Base-by-base conservation (phyloP, 2,113 vertebrate species). In the Xenus cinereus region DNA sequence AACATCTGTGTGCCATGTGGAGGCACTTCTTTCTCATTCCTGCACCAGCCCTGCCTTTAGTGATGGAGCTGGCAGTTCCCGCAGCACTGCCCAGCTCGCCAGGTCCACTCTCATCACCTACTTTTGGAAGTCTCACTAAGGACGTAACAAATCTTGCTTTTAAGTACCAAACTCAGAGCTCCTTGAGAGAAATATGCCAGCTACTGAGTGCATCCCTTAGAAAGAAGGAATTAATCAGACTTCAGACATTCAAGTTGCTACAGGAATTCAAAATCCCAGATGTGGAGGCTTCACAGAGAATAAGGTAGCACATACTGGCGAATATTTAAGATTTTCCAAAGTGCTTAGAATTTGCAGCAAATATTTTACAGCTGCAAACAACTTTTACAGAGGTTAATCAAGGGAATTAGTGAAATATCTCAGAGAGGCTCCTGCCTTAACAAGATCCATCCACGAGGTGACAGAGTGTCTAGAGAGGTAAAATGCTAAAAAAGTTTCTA, bases 131-230 rank as follows among this genome's bases (percentile, higher is more conserved):
- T 11, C 20, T 48, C 43, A 5, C 41, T n/a, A 27, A 59, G 3
- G 3, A 50, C 0, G 0, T 2, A 15, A 24, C 24, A 30, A 59
- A 2, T 51, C 43, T 59, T 5, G 2, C 1, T 45, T 48, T 24
- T 13, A 43, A 35, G 11, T 26, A 41, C 35, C 28, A 14, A 60
- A 46, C 6, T 43, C 41, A 4, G 15, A 19, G 57, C 35, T 86
- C 37, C 66, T 16, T 26, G 50, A 56, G 35, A 28, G 48, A 15
- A 74, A 33, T 14, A 30, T 6, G 57, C 48, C 71, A 71, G 7
- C 30, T 41, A 46, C 30, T 2, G 5, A 26, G 13, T 6, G 24
- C 9, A 11, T 18, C 37, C 71, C 62, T 18, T 3, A 23, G 74
- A 72, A 1, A 63, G n/a, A 33, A 27, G 37, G 71, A 39, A 81